Evolutionary conservation across 2,888 invertebrate genomes (phyloP).

Genomic region (Acheta domesticus): DNA sequence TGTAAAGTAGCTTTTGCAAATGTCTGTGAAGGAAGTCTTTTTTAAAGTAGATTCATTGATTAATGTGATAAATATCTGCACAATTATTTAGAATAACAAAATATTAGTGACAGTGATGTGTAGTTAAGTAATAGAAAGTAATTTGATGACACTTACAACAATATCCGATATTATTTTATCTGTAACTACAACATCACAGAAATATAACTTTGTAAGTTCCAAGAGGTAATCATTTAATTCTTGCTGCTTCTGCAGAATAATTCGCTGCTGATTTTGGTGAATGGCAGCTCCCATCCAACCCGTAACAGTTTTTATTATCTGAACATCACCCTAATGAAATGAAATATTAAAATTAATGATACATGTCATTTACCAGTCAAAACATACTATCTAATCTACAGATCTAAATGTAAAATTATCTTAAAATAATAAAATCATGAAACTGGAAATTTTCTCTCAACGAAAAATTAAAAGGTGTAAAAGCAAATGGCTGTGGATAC

Average conservation of each 20-base stretch:
- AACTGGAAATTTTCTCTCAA: no score
- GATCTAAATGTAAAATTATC: no score
- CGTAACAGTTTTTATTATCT: slow-evolving; percentile 43
- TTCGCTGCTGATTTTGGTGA: slow-evolving; percentile 47
- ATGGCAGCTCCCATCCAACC: slow-evolving; percentile 55
- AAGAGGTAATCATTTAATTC: slow-evolving; percentile 48
- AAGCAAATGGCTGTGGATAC: no score
- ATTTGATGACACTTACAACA: slow-evolving; percentile 42
- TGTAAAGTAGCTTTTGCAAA: slow-evolving; percentile 57
- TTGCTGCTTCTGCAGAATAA: slow-evolving; percentile 47
- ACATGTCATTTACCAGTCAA: background rate
- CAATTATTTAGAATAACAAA: background rate
- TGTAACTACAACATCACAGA: slow-evolving; percentile 41
- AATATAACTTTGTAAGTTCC: slow-evolving; percentile 45
- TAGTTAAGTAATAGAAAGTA: background rate
- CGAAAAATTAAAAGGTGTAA: no score
- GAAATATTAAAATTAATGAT: slow-evolving; percentile 6
- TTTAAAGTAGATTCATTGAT: background rate
- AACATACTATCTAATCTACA: no score
- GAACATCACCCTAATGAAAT: slow-evolving; percentile 26
- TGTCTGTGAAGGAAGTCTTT: slow-evolving; percentile 46
- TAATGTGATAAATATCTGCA: background rate
- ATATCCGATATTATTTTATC: slow-evolving; percentile 61
- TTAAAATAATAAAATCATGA: no score
- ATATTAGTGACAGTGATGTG: no score